A percentile compares a stretch with the other conserved stretches of the same genome.
Conservation (phyloP, 2,113 vertebrate species). For the Gymnobelideus leadbeateri region DNA sequence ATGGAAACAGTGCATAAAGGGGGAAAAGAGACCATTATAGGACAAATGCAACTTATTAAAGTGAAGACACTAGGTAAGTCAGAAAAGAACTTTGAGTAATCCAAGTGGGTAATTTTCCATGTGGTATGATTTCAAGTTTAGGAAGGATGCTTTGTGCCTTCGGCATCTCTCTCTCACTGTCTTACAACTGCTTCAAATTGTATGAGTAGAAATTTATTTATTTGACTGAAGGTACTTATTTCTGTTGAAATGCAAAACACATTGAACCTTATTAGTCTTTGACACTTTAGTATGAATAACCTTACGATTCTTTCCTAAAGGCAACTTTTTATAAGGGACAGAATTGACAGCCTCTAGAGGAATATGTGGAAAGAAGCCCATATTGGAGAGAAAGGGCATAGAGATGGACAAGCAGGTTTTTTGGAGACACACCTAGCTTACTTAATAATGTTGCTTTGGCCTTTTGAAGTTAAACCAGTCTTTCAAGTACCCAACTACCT, state of each 20-base stretch:
- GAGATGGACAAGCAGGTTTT: background rate
- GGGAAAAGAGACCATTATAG: background rate
- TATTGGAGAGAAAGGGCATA: background rate
- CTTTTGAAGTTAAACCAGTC: slow-evolving; percentile 2
- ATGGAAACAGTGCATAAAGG: slow-evolving; percentile 27
- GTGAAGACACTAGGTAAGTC: background rate
- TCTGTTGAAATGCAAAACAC: slow-evolving; percentile 12
- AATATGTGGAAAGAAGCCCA: background rate
- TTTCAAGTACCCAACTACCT: background rate
- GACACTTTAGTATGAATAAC: background rate
- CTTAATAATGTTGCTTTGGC: background rate
- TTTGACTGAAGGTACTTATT: slow-evolving; percentile 7
- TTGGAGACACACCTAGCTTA: slow-evolving; percentile 9
- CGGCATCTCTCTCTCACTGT: background rate
- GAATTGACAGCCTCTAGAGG: background rate
- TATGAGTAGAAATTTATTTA: slow-evolving; percentile 30
- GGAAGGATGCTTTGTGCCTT: background rate
- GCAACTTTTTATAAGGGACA: background rate
- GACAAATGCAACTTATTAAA: background rate
- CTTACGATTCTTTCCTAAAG: background rate
- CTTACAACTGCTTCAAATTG: background rate
- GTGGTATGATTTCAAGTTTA: slow-evolving; percentile 1
- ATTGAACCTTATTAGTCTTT: background rate
- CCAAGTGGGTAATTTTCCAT: background rate
- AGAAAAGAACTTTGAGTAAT: slow-evolving; percentile 14